Base-by-base conservation (phyloP, 1,140 invertebrate genomes). In the Zaprionus gabonicus region DNA sequence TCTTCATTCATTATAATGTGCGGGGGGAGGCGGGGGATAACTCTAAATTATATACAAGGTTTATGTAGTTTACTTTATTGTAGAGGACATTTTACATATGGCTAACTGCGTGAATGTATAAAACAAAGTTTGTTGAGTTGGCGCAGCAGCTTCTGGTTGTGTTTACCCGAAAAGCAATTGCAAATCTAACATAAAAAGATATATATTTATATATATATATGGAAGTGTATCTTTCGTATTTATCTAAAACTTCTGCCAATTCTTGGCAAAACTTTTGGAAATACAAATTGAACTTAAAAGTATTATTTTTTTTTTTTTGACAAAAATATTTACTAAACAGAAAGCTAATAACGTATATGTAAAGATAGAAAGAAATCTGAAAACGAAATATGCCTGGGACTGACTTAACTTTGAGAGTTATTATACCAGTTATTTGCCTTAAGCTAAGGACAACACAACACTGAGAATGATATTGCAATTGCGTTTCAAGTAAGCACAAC, bases 21-120 rank as follows among this genome's bases (percentile, higher is more conserved):
- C 9, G 9, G 31, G 31, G 9, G 3, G 31, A 44, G 20, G 28
- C 28, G n/a, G 44, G 58, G 67, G 53, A 78, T 80, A 76, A 80
- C n/a, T 60, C 84, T 86, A 86, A 86, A 88, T 86, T 86, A 86
- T 86, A 86, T 86, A 86, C 83, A 86, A 88, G 78, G 83, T 80
- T 88, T 58, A 70, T 76, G 71, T 55, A 38, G 27, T 78, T 59
- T 17, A 56, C 44, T 64, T 31, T 59, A 55, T 34, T 57, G 56
- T 38, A 53, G 68, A 59, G 72, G 55, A 58, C 28, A 59, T 71
- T 76, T 71, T 76, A 76, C 68, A 71, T 76, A 71, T 71, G 73
- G 73, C 73, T 76, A 71, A 55, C 60, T 53, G 23, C 58, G 55
- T 70, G 67, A 65, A 75, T 75, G 59, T 27, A 41, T 57, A 59